These are phyloP conservation scores for Sinelater perroti DNA, from an alignment of 2,888 invertebrate species.

Conservation along the genomic window DNA sequence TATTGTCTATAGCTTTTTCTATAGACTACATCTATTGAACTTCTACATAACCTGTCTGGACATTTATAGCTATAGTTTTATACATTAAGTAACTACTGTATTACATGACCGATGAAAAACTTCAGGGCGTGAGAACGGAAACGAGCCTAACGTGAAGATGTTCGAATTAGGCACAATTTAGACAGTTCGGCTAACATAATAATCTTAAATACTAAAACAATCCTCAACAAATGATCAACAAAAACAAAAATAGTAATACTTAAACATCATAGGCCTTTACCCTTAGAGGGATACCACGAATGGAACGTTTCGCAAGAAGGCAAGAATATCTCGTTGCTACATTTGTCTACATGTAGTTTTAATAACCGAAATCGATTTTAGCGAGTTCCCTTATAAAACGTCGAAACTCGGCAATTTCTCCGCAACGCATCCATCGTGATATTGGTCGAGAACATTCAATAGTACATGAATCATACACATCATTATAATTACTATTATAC, in stretches of 20 bases:
- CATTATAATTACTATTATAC: conserved; percentile 14
- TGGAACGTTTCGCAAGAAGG: conserved; percentile 15
- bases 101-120: conserved; percentile 13
- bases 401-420: conserved; percentile 13
- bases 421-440: conserved; percentile 20
- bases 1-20: conserved; percentile 37
- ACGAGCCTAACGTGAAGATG: conserved; percentile 10
- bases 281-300: conserved; percentile 10
- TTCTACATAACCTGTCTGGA: conserved; percentile 32
- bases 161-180: conserved; percentile 25
- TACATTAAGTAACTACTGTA: conserved; percentile 31
- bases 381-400: conserved; percentile 22
- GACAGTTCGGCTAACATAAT: conserved; percentile 16
- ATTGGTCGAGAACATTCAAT: conserved; percentile 32
- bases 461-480: conserved; percentile 15
- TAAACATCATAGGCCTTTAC: background rate
- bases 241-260: conserved; percentile 25
- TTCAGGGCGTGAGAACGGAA: conserved; percentile 1
- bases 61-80: conserved; percentile 33
- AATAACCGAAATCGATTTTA: no score
- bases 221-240: conserved; percentile 28
- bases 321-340: no score
- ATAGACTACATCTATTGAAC: conserved; percentile 33
- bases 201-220: conserved; percentile 27
- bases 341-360: no score